A percentile compares a stretch with the other conserved stretches of the same genome.
Conservation (phyloP, 2,113 vertebrate species). For the Shinisaurus crocodilurus region DNA sequence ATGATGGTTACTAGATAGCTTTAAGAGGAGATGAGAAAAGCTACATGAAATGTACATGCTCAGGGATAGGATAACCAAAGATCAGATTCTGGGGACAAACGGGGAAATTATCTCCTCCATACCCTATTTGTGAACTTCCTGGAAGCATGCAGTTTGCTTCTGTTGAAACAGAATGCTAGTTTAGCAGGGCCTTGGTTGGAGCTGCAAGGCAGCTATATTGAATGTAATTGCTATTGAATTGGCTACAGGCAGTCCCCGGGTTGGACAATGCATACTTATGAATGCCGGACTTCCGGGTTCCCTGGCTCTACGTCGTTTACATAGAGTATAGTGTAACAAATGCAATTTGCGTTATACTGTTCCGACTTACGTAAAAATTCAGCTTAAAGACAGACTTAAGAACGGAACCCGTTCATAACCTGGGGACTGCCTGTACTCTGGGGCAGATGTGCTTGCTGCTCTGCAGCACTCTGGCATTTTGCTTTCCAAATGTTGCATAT, state of each 20-base stretch:
- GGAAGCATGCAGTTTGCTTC: neutral
- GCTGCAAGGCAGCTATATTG: neutral
- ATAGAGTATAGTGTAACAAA: no score
- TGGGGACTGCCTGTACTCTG: no score
- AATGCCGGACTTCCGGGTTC: no score
- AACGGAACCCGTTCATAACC: no score
- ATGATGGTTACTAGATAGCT: neutral
- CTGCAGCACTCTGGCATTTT: neutral
- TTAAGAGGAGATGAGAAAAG: neutral
- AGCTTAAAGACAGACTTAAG: no score
- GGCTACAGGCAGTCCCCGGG: no score
- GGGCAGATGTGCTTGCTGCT: neutral
- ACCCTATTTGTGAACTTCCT: neutral
- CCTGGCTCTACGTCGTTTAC: no score
- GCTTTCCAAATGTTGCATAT: neutral
- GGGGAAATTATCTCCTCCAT: neutral
- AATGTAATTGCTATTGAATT: neutral
- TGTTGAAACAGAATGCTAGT: neutral
- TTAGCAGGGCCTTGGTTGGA: neutral
- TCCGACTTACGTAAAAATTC: no score
- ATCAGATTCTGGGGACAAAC: neutral
- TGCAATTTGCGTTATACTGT: no score
- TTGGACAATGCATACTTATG: no score
- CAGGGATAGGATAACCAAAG: no score
- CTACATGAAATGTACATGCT: no score